Evolutionary conservation across 2,888 invertebrate genomes (phyloP).

Genomic region (Lithophane semibrunnea): DNA sequence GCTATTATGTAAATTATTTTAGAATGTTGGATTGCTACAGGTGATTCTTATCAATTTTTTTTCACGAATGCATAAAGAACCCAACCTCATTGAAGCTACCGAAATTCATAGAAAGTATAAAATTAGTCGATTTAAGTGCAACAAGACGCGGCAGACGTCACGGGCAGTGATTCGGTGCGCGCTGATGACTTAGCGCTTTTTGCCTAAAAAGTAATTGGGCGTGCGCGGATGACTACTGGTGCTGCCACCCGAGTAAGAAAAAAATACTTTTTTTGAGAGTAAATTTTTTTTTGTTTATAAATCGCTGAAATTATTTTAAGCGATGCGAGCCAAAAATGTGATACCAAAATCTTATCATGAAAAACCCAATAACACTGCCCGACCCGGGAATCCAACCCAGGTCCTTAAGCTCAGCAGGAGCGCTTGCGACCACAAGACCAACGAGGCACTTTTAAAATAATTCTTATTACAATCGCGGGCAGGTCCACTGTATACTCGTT

Average conservation of each 20-base stretch:
- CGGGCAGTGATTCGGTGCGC: constrained; percentile 64
- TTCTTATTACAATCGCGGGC: no score
- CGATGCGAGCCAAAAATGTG: no score
- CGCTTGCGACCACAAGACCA: neutral
- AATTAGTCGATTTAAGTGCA: constrained; percentile 42
- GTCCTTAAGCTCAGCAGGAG: neutral
- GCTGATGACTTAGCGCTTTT: constrained; percentile 70
- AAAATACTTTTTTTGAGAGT: constrained; percentile 47
- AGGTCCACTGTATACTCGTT: no score
- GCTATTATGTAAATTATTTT: neutral
- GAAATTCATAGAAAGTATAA: constrained; percentile 59
- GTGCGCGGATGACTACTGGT: constrained; percentile 58
- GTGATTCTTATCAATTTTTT: constrained; percentile 8
- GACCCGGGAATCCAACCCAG: neutral
- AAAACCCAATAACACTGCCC: neutral
- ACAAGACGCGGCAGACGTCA: constrained; percentile 59
- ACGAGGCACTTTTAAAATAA: neutral
- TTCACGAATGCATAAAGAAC: constrained; percentile 26
- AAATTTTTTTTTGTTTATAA: no score
- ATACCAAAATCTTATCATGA: neutral
- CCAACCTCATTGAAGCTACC: constrained; percentile 19
- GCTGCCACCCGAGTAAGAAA: constrained; percentile 48
- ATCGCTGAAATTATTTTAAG: neutral
- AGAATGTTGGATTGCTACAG: constrained; percentile 5
- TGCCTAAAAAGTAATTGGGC: constrained; percentile 67